phyloP scores from a whole-genome alignment of 2,888 invertebrate species.

The Ellobium chinense region DNA sequence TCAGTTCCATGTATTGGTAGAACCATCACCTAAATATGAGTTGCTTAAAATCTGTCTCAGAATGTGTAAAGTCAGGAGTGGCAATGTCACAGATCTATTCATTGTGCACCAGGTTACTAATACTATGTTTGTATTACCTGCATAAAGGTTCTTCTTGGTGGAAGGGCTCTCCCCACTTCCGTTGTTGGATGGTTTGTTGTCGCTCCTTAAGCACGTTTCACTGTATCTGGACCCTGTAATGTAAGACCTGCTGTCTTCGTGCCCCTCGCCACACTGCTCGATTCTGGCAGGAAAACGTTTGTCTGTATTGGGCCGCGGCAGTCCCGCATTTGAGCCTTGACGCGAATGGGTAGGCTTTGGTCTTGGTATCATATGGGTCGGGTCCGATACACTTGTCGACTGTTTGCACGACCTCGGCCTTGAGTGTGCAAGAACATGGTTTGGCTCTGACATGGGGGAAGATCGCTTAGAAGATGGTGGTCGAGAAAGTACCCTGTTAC shows the following conservation, averaged over 20 bases:
- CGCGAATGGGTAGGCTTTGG: not conserved
- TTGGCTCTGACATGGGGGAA: not conserved
- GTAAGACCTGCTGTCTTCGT: not conserved
- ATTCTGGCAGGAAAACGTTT: not conserved
- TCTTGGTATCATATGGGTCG: not conserved
- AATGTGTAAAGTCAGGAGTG: no score
- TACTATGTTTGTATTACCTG: no score
- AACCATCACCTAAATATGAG: no score
- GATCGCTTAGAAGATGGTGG: conserved; percentile 1
- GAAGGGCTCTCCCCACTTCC: conserved; percentile 10
- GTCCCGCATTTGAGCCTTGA: not conserved
- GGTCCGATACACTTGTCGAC: not conserved
- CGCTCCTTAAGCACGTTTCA: not conserved
- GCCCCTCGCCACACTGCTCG: not conserved
- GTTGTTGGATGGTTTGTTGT: not conserved
- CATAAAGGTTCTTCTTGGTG: no score
- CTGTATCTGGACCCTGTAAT: not conserved
- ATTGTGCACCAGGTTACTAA: no score
- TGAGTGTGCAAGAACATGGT: not conserved
- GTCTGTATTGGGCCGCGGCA: not conserved
- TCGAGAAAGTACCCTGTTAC: not conserved
- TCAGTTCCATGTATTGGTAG: no score
- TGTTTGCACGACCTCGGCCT: not conserved
- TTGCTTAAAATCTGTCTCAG: no score
- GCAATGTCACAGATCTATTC: no score